Percentiles rank a stretch among this genome's conserved stretches.
These are phyloP conservation scores for Lepilemur septentrionalis DNA, from an alignment of 2,797 vertebrate species.

Conservation along the genomic window DNA sequence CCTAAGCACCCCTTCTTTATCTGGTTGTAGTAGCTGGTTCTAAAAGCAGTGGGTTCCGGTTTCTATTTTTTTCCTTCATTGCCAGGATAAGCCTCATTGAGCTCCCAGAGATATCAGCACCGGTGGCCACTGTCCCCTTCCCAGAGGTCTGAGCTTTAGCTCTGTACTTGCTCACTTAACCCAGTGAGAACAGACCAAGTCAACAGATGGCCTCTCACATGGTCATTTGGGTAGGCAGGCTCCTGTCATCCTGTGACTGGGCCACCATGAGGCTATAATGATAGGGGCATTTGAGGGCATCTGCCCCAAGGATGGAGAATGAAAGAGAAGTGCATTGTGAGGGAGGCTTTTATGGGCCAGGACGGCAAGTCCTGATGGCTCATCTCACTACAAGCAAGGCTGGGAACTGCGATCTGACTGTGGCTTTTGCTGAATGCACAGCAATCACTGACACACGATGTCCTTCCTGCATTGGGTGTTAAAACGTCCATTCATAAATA, in stretches of 20 bases:
- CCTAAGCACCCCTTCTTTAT: not conserved
- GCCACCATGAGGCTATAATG: not conserved
- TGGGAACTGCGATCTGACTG: not conserved
- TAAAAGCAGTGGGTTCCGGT: not conserved
- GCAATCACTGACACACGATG: not conserved
- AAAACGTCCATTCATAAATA: not conserved
- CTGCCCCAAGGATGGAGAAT: not conserved
- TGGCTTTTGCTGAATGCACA: not conserved
- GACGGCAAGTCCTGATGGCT: too few relatives aligned
- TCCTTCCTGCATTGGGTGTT: not conserved
- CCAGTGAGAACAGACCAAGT: not conserved
- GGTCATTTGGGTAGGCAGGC: fast-evolving
- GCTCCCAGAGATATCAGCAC: not conserved
- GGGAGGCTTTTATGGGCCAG: not conserved
- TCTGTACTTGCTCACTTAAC: not conserved
- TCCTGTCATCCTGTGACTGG: not conserved
- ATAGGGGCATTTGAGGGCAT: too few relatives aligned
- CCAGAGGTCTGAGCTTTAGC: not conserved
- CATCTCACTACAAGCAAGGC: not conserved
- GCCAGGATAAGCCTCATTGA: not conserved
- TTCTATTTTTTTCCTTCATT: not conserved
- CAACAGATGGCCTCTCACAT: not conserved
- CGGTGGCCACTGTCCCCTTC: too few relatives aligned
- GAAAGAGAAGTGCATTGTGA: not conserved
- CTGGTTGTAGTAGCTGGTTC: not conserved